Percentiles rank a stretch among this genome's conserved stretches.
Conservation (phyloP, 2,113 vertebrate species). For the Tenebrosternarchus preto region DNA sequence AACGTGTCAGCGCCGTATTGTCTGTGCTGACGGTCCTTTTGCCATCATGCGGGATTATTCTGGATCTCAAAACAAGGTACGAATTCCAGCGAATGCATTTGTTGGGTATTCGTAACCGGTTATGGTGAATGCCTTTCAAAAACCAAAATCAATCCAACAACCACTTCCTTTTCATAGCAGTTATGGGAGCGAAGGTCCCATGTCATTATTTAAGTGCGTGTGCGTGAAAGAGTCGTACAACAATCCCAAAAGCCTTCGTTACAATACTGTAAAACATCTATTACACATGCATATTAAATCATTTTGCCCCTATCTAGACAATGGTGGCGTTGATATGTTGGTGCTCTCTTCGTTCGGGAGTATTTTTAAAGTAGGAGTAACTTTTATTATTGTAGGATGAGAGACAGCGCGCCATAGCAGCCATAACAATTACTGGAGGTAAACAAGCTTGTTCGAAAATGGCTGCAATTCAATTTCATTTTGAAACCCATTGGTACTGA, state of each 20-base stretch:
- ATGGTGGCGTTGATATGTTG: no score
- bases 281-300: neutral
- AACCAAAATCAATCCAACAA: neutral
- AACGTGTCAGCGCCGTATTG: no score
- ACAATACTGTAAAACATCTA: neutral
- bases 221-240: neutral
- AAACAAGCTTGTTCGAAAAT: slow-evolving; percentile 32
- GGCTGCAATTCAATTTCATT: slow-evolving; percentile 28
- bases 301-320: neutral
- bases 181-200: neutral
- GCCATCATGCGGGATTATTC: no score
- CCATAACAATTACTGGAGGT: slow-evolving; percentile 18
- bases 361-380: neutral
- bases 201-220: no score
- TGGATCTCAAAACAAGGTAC: no score
- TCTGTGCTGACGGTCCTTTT: no score
- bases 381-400: neutral
- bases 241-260: neutral
- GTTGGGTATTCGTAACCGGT: no score
- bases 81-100: no score
- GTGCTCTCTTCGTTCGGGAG: no score
- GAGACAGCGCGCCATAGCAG: neutral
- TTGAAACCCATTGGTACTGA: neutral
- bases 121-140: neutral
- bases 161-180: neutral